Base-by-base conservation (phyloP, 2,888 invertebrate genomes). In the Phaedon cochleariae region DNA sequence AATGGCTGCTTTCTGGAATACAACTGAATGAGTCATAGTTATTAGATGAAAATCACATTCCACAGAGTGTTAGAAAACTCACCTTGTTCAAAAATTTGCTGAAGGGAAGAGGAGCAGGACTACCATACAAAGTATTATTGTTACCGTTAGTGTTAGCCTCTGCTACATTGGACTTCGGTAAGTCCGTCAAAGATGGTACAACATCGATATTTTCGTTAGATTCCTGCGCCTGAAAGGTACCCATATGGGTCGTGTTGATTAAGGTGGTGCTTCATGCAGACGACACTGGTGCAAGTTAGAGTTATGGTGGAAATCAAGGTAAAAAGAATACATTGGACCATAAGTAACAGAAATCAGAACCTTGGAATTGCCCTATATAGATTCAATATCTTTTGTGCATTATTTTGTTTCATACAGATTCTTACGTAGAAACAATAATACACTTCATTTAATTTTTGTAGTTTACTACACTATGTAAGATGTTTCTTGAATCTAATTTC, bases 51-150 rank as follows among this genome's bases (percentile, higher is more conserved):
- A n/a, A n/a, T n/a, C n/a, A n/a, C n/a, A n/a, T n/a, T n/a, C n/a
- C n/a, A n/a, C n/a, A n/a, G n/a, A n/a, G n/a, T n/a, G n/a, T n/a
- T n/a, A n/a, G n/a, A 29, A 12, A 6, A 69, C 79, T 76, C 64
- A 79, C 78, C 77, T 79, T 79, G 53, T 71, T 77, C 60, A 81
- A 69, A 64, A 73, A 81, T 65, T 77, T 79, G 67, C 75, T 78
- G 74, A 77, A 80, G 51, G 81, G 73, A 31, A 79, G 72, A 62
- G 80, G 81, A 31, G 79, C 73, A 59, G 73, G 71, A 72, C 71
- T 75, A 70, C 73, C 77, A 77, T 72, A 77, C 65, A 72, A 70
- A 67, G 64, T 69, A 67, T 69, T 70, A 66, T 69, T 73, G 52
- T 70, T 71, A 73, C 64, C 73, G 52, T 70, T 71, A 73, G 70